phyloP scores from a whole-genome alignment of 2,888 invertebrate species.

The Tubulanus polymorphus region DNA sequence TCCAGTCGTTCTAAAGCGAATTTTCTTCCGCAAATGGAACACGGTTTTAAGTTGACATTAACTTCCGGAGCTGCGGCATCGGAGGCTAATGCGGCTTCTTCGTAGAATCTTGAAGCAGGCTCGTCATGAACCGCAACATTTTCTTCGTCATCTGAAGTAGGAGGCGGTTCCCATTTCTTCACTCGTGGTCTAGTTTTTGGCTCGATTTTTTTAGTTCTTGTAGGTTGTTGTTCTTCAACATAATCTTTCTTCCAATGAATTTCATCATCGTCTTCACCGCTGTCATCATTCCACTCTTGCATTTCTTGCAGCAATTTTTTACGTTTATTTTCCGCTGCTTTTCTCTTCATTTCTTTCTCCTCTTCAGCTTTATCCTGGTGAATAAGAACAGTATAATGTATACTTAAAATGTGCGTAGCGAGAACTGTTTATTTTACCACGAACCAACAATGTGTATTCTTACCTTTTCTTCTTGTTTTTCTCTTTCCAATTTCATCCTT shows the following conservation, averaged over 20 bases:
- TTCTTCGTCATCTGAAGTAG: too few species aligned
- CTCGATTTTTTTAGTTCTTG: background rate
- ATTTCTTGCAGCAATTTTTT: too few species aligned
- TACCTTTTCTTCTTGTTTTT: constrained; percentile 29
- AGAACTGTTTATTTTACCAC: background rate
- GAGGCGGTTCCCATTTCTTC: too few species aligned
- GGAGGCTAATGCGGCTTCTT: constrained; percentile 11
- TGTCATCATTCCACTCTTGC: too few species aligned
- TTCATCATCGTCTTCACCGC: too few species aligned
- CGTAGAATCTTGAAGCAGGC: too few species aligned
- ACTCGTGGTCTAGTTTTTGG: background rate
- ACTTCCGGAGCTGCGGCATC: constrained; percentile 9
- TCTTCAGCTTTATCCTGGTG: background rate
- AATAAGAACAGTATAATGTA: background rate
- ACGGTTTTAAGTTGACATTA: constrained; percentile 57
- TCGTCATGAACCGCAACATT: too few species aligned
- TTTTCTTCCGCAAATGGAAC: constrained; percentile 72
- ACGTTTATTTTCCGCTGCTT: too few species aligned
- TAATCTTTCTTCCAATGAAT: too few species aligned
- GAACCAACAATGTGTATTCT: too few species aligned
- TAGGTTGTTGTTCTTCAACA: background rate
- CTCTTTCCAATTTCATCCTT: constrained; percentile 23
- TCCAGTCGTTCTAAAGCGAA: constrained; percentile 72
- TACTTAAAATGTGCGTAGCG: background rate
- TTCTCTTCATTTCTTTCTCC: background rate